Conservation (phyloP, 1,140 invertebrate species). For the Heterodera carotae region DNA sequence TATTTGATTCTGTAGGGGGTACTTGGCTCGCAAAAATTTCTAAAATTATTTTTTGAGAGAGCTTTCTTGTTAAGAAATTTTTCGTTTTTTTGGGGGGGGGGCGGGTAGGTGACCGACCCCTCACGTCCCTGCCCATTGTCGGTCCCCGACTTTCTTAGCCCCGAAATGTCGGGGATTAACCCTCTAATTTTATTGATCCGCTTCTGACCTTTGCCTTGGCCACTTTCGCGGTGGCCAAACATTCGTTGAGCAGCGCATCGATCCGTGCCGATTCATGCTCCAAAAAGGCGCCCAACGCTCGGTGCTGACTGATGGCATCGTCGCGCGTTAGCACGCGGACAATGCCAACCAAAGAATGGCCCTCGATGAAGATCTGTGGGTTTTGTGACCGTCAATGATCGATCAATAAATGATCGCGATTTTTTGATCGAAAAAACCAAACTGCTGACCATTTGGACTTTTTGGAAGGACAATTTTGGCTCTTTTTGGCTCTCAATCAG, state of each 20-base stretch:
- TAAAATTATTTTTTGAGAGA: too few species aligned
- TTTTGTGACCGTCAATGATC: not conserved
- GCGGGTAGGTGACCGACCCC: too few species aligned
- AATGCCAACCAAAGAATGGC: conserved; percentile 38
- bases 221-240: conserved; percentile 30
- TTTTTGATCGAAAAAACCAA: conserved; percentile 7
- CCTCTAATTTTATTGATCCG: too few species aligned
- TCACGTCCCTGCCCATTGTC: too few species aligned
- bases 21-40: too few species aligned
- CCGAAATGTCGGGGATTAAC: too few species aligned
- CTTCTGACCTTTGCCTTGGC: conserved; percentile 21
- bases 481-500: conserved; percentile 28
- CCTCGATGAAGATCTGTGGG: conserved; percentile 36
- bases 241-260: conserved; percentile 34
- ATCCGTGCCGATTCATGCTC: conserved; percentile 16
- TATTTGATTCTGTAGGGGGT: too few species aligned
- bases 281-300: conserved; percentile 22
- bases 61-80: not conserved
- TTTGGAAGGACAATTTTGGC: conserved; percentile 41
- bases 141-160: too few species aligned
- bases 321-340: conserved; percentile 28
- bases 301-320: conserved; percentile 21
- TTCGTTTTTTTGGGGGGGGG: conserved; percentile 5
- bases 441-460: conserved; percentile 38
- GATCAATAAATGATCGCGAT: too few species aligned